phyloP scores from a whole-genome alignment of 2,113 vertebrate species.

The Varanus komodoensis region DNA sequence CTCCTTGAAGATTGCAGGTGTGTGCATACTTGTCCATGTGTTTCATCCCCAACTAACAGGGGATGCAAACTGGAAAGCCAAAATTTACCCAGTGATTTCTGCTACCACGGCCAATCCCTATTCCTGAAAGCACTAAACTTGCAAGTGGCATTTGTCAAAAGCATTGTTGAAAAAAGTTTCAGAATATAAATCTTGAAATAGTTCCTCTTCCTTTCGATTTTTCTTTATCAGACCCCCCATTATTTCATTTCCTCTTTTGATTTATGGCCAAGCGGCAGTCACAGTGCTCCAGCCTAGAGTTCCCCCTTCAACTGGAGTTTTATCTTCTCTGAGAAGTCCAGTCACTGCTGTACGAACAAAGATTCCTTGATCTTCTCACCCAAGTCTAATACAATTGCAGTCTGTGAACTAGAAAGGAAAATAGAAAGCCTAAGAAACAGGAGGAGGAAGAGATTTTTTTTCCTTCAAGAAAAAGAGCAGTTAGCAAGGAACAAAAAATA shows the following conservation, averaged over 20 bases:
- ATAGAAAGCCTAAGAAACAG: neutral
- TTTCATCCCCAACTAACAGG: neutral
- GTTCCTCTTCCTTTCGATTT: constrained; percentile 22
- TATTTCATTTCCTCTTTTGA: constrained; percentile 44
- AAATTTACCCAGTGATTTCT: neutral
- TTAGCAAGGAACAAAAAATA: neutral
- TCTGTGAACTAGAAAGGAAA: neutral
- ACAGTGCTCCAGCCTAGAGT: neutral
- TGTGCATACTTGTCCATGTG: neutral
- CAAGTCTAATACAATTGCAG: neutral
- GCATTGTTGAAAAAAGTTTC: constrained; percentile 25
- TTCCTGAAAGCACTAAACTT: neutral
- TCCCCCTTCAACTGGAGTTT: constrained; percentile 33
- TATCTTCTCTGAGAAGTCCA: constrained; percentile 12
- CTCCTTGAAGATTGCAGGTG: neutral
- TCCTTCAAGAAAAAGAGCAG: neutral
- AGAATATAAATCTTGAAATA: constrained; percentile 31
- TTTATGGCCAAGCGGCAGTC: constrained; percentile 51
- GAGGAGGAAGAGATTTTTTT: neutral
- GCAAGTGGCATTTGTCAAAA: constrained; percentile 12
- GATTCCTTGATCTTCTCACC: neutral
- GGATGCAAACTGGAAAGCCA: too few species aligned
- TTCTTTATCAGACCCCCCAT: neutral
- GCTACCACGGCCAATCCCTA: neutral
- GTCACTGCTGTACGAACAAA: neutral